A percentile compares a stretch with the other conserved stretches of the same genome.
phyloP scores from a whole-genome alignment of 1,140 invertebrate genomes.

The Pectinophora gossypiella region DNA sequence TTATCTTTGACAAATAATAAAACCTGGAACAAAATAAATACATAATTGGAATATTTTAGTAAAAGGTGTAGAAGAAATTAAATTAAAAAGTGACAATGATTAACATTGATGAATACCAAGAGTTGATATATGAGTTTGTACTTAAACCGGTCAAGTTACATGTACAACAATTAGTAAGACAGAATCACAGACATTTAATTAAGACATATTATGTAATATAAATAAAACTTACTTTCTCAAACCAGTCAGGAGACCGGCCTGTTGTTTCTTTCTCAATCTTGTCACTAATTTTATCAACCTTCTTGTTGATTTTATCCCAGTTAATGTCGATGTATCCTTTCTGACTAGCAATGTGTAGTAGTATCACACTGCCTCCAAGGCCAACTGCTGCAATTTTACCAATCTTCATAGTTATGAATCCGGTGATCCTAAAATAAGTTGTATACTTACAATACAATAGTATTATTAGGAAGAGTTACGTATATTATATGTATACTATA shows the following conservation, averaged over 20 bases:
- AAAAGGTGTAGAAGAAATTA: too few species aligned
- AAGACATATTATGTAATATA: not conserved
- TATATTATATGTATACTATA: too few species aligned
- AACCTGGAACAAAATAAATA: slow-evolving; percentile 80
- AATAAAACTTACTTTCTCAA: slow-evolving; percentile 83
- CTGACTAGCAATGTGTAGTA: slow-evolving; percentile 92
- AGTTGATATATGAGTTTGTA: not conserved
- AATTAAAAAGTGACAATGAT: slow-evolving; percentile 3
- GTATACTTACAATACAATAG: too few species aligned
- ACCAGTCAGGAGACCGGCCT: slow-evolving; percentile 81
- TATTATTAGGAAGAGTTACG: too few species aligned
- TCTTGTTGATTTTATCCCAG: slow-evolving; percentile 90
- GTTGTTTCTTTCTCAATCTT: slow-evolving; percentile 87
- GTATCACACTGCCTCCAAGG: slow-evolving; percentile 90
- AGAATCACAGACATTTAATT: not conserved
- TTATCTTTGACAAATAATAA: slow-evolving; percentile 84
- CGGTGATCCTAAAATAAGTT: slow-evolving; percentile 87
- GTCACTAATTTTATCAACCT: slow-evolving; percentile 87
- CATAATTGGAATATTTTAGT: slow-evolving; percentile 10
- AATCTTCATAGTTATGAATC: slow-evolving; percentile 93
- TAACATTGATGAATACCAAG: slow-evolving; percentile 1
- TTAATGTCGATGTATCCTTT: slow-evolving; percentile 95
- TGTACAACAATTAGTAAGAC: not conserved
- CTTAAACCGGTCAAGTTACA: slow-evolving; percentile 4
- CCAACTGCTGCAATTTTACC: slow-evolving; percentile 93